Conservation (phyloP, 2,797 vertebrate species). For the Clamator glandarius region DNA sequence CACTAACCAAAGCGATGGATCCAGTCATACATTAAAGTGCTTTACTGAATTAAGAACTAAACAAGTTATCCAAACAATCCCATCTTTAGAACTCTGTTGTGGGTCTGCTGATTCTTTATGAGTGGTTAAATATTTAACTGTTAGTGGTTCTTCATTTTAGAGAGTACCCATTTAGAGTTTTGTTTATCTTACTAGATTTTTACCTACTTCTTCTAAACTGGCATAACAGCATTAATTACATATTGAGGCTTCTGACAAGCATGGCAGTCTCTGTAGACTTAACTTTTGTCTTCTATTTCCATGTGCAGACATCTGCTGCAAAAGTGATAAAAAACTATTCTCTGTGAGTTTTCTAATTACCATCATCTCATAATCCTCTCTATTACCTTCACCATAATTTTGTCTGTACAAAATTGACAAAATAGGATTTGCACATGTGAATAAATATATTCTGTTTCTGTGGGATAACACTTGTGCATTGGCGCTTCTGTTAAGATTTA, state of each 20-base stretch:
- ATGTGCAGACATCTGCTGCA: not conserved
- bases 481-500: conserved; percentile 1
- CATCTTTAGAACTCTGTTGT: conserved; percentile 56
- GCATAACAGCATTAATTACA: conserved; percentile 12
- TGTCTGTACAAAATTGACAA: not conserved
- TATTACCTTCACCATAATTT: not conserved
- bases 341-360: not conserved
- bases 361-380: conserved; percentile 4
- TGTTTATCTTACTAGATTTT: conserved; percentile 36
- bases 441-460: conserved; percentile 12
- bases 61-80: conserved; percentile 57
- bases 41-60: conserved; percentile 66
- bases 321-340: conserved; percentile 17
- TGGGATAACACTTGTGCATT: not conserved
- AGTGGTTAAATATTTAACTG: conserved; percentile 4
- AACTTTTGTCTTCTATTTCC: not conserved
- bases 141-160: conserved; percentile 35
- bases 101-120: conserved; percentile 38
- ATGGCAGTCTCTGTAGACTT: not conserved
- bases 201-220: conserved; percentile 8
- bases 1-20: conserved; percentile 52
- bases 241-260: conserved; percentile 8
- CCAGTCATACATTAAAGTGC: conserved; percentile 44
- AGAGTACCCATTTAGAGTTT: not conserved
- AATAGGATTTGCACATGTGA: conserved; percentile 21